Base-by-base conservation (phyloP, 2,113 vertebrate species). In the Nesogale talazaci region DNA sequence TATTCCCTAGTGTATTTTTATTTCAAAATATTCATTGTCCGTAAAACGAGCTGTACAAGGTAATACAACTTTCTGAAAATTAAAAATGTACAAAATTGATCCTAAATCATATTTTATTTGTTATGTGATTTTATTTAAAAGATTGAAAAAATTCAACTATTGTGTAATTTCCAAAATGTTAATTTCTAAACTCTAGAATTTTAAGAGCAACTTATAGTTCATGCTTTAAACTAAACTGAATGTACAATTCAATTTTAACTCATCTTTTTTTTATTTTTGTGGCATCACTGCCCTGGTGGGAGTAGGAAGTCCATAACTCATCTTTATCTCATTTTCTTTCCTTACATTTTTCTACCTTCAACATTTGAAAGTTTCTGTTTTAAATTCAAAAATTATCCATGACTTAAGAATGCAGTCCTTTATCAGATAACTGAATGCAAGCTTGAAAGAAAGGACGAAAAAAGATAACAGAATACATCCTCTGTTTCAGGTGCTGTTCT, bases 101-200 rank as follows among this genome's bases (percentile, higher is more conserved):
- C 93, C 38, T 70, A 95, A 94, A 89, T 94, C 91, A 89, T 67
- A 42, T n/a, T n/a, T n/a, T 27, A n/a, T 84, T 80, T 92, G 67
- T 89, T 70, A 40, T 36, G 61, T 40, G 46, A 46, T 88, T 96
- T 96, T 89, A 93, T 86, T 95, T 94, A 87, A 95, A 95, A 56
- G 40, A 92, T 77, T 89, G 65, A 84, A 86, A 86, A 80, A 74
- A 75, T 95, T 92, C 95, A 95, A 79, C 92, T 74, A 91, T 14
- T 2, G 27, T 78, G 23, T 77, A 90, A 81, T 95, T 42, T 88
- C 84, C 89, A 59, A 95, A 72, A 40, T 63, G 89, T 82, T 88
- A 89, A 38, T 76, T 93, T n/a, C n/a, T n/a, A n/a, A n/a, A n/a
- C n/a, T n/a, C n/a, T n/a, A 76, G 56, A 27, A 90, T 97, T 90